phyloP scores from a whole-genome alignment of 37 sponge, comb jelly and placozoan species.

The Chondrilla cf. caribensis region DNA sequence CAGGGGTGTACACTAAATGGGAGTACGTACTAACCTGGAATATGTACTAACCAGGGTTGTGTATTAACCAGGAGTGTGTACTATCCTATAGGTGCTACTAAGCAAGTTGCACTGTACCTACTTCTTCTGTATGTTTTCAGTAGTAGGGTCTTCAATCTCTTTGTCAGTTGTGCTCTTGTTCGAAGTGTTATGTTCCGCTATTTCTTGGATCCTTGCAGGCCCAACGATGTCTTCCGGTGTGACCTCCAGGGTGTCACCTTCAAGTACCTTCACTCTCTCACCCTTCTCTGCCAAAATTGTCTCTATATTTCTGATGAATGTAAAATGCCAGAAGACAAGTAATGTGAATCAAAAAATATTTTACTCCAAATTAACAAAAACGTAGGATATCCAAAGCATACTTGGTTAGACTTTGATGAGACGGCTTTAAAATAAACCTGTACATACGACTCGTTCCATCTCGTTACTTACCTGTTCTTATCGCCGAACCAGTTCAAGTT shows the following conservation, averaged over 20 bases:
- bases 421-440: no score
- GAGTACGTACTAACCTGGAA: no score
- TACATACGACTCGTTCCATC: no score
- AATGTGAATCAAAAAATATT: background rate
- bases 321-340: background rate
- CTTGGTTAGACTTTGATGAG: no score
- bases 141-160: background rate
- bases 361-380: background rate
- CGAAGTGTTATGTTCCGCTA: no score
- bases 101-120: no score
- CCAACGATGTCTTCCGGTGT: constrained; percentile 38
- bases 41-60: no score
- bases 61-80: no score
- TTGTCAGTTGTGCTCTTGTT: background rate
- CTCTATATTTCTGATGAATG: constrained; percentile 55
- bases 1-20: no score
- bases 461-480: constrained; percentile 36
- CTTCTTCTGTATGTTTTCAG: background rate
- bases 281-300: constrained; percentile 61
- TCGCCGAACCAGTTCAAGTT: constrained; percentile 86
- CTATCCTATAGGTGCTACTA: no score
- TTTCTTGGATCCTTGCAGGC: background rate
- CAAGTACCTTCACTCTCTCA: constrained; percentile 38
- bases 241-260: constrained; percentile 39
- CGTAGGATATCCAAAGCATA: background rate